phyloP scores from a whole-genome alignment of 1,140 invertebrate genomes.

The Aculops lycopersici region DNA sequence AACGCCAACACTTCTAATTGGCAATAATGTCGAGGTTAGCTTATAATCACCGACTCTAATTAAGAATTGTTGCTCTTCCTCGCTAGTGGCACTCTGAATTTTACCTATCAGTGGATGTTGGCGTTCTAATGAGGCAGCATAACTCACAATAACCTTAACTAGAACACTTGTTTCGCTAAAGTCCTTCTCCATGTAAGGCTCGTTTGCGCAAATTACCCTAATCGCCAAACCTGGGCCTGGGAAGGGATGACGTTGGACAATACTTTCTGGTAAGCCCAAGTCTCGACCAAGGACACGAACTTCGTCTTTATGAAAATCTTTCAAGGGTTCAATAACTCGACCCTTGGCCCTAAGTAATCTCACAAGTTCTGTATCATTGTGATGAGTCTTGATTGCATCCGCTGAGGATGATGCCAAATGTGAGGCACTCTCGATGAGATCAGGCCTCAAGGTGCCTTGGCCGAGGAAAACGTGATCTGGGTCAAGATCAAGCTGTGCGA shows the following conservation, averaged over 20 bases:
- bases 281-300: conserved; percentile 43
- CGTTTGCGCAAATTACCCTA: conserved; percentile 70
- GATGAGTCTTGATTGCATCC: conserved; percentile 95
- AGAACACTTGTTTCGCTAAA: conserved; percentile 70
- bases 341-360: conserved; percentile 45
- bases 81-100: conserved; percentile 42
- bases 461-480: conserved; percentile 52
- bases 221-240: conserved; percentile 71
- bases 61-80: conserved; percentile 33
- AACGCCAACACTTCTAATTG: conserved; percentile 80
- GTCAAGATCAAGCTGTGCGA: conserved; percentile 41
- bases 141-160: conserved; percentile 71
- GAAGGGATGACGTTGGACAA: conserved; percentile 84
- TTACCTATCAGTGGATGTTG: conserved; percentile 55
- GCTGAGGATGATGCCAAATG: conserved; percentile 42
- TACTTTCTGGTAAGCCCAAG: conserved; percentile 44
- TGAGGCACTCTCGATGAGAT: conserved; percentile 90
- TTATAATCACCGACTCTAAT: conserved; percentile 40
- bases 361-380: conserved; percentile 92
- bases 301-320: conserved; percentile 98
- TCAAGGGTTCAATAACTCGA: conserved; percentile 77
- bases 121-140: conserved; percentile 20
- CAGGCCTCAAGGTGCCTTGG: conserved; percentile 59
- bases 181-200: conserved; percentile 74
- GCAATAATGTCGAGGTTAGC: conserved; percentile 50